phyloP scores from a whole-genome alignment of 2,113 vertebrate genomes.

The Thryonomys swinderianus region DNA sequence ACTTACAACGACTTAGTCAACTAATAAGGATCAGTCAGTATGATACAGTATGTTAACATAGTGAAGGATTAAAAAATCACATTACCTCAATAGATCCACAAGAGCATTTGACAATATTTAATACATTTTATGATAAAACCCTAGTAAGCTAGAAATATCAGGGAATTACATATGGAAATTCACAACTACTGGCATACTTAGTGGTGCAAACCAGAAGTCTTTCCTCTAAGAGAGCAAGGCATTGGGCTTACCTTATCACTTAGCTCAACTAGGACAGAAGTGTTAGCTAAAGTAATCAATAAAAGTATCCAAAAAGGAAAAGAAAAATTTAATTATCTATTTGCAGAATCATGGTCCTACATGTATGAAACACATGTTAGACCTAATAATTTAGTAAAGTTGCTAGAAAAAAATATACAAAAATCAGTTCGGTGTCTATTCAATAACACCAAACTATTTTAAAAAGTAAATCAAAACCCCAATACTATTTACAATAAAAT shows the following conservation, averaged over 20 bases:
- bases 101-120: not conserved
- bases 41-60: not conserved
- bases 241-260: not conserved
- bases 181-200: not conserved
- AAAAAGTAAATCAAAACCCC: not conserved
- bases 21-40: too few relatives aligned
- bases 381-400: not conserved
- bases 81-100: not conserved
- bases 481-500: not conserved
- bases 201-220: not conserved
- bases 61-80: not conserved
- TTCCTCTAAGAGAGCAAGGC: not conserved
- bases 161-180: not conserved
- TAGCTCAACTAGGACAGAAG: not conserved
- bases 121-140: not conserved
- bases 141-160: not conserved
- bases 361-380: not conserved
- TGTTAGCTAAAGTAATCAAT: not conserved
- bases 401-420: not conserved
- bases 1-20: not conserved
- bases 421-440: not conserved
- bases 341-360: not conserved
- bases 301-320: not conserved
- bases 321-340: not conserved
- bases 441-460: not conserved